Evolutionary conservation across 2,113 vertebrate species (phyloP).

Genomic region (Calyptommatus sinebrachiatus): DNA sequence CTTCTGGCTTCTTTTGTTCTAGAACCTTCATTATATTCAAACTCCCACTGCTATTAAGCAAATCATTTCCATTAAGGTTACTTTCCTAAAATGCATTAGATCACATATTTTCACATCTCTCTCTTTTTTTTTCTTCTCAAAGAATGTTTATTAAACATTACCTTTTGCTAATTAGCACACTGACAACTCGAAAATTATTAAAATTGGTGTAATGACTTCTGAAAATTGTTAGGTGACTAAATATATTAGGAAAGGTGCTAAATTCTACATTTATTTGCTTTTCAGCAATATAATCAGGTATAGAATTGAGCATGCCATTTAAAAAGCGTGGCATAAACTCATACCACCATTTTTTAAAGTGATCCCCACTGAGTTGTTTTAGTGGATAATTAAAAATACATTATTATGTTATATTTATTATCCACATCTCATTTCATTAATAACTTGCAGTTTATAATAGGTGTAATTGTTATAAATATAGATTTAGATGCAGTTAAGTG

Average conservation of each 20-base stretch:
- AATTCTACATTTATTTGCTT: conserved; percentile 4
- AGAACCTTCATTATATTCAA: conserved; percentile 38
- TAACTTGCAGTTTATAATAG: neutral
- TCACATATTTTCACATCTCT: conserved; percentile 38
- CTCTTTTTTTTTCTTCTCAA: neutral
- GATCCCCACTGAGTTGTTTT: neutral
- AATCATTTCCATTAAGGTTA: conserved; percentile 28
- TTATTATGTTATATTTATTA: neutral
- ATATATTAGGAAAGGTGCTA: neutral
- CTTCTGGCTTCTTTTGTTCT: conserved; percentile 45
- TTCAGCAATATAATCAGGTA: neutral
- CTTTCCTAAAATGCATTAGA: conserved; percentile 37
- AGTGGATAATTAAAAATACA: neutral
- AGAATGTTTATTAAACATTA: conserved; percentile 58
- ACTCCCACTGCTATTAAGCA: conserved; percentile 37
- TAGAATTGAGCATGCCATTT: neutral
- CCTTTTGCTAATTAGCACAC: conserved; percentile 47
- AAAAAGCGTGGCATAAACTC: neutral
- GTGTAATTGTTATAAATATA: neutral
- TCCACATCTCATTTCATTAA: neutral
- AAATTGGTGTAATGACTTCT: conserved; percentile 50
- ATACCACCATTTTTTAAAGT: neutral
- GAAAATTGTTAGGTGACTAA: neutral
- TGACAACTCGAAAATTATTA: conserved; percentile 54
- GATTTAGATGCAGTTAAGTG: neutral